These are phyloP conservation scores for Sander lucioperca DNA, from an alignment of 2,113 vertebrate species.

Conservation along the genomic window DNA sequence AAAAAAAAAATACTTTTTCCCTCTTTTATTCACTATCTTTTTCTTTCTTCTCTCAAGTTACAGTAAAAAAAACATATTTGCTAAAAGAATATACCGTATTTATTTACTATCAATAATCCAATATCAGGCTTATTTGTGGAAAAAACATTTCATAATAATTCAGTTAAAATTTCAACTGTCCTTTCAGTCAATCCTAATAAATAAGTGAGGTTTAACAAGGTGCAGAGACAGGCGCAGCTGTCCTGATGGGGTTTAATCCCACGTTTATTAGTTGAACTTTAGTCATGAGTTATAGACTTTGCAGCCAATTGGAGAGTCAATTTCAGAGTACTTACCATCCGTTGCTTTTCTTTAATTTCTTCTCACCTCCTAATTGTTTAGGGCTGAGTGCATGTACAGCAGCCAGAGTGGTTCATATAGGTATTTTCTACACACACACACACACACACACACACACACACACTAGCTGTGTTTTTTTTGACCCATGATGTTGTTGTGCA, in stretches of 20 bases:
- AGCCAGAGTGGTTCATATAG: not conserved
- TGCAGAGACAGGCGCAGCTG: constrained; percentile 3
- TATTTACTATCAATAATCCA: not conserved
- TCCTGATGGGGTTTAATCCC: constrained; percentile 5
- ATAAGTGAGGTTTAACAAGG: not conserved
- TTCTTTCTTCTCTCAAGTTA: not conserved
- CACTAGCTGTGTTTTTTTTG: not conserved
- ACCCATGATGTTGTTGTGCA: not conserved
- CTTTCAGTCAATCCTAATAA: not conserved
- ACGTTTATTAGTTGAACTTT: constrained; percentile 4
- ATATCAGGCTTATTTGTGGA: not conserved
- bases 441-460: not conserved
- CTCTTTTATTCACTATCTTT: not conserved
- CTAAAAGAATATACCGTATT: not conserved
- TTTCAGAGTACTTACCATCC: not conserved
- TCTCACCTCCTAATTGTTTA: constrained; percentile 8
- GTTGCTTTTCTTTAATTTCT: not conserved
- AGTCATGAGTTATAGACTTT: not conserved
- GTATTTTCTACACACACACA: not conserved
- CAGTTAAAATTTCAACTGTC: not conserved
- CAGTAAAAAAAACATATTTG: not conserved
- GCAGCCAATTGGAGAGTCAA: not conserved
- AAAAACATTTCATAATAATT: not conserved
- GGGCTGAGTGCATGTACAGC: not conserved
- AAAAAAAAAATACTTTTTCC: not conserved